These are phyloP conservation scores for Ptychoptera contaminata DNA, from an alignment of 2,888 invertebrate genomes.

Conservation along the genomic window DNA sequence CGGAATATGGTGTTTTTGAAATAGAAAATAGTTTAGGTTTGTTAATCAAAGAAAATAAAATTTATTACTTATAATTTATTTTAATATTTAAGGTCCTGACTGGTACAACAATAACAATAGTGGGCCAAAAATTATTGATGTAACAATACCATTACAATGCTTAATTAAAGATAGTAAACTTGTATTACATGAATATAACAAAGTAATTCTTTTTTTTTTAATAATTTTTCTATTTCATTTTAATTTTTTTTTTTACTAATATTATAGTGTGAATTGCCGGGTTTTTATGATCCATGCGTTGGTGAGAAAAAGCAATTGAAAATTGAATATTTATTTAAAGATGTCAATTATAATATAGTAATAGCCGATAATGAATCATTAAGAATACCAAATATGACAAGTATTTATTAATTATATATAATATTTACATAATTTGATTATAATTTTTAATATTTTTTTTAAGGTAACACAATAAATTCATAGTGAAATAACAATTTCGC, in stretches of 20 bases:
- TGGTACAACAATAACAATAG: slow-evolving; percentile 17
- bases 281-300: slow-evolving; percentile 91
- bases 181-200: slow-evolving; percentile 66
- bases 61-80: neutral
- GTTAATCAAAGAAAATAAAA: neutral
- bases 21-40: slow-evolving; percentile 14
- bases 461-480: too few relatives aligned
- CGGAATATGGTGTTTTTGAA: slow-evolving; percentile 59
- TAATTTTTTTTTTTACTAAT: slow-evolving; percentile 7
- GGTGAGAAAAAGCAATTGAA: slow-evolving; percentile 82
- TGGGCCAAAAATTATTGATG: slow-evolving; percentile 50
- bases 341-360: slow-evolving; percentile 60
- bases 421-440: too few relatives aligned
- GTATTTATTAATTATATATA: too few relatives aligned
- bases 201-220: slow-evolving; percentile 41
- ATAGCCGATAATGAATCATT: slow-evolving; percentile 67
- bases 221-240: neutral
- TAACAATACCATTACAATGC: slow-evolving; percentile 89
- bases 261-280: slow-evolving; percentile 80
- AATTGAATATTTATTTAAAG: slow-evolving; percentile 73
- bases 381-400: slow-evolving; percentile 41
- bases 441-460: too few relatives aligned
- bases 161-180: slow-evolving; percentile 83
- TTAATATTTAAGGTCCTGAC: slow-evolving; percentile 18
- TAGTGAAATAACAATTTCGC: too few relatives aligned